Evolutionary conservation across 2,888 invertebrate species (phyloP).

Genomic region (Malthinus seriepunctatus): DNA sequence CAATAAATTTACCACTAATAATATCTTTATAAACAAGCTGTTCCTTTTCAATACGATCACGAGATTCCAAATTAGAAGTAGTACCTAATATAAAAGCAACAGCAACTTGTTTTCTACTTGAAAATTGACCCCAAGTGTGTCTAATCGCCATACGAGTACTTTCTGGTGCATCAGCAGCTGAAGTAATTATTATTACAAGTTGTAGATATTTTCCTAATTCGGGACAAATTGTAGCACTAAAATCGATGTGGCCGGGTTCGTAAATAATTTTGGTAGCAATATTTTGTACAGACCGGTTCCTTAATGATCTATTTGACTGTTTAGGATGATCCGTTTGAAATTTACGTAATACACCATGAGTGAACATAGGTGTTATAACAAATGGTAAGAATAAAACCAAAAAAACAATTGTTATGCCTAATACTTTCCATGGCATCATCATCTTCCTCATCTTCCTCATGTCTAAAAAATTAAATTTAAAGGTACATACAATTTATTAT

Average conservation of each 20-base stretch:
- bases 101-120: constrained; percentile 65
- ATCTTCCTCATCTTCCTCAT: too few relatives aligned
- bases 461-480: too few relatives aligned
- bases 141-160: constrained; percentile 75
- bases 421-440: too few relatives aligned
- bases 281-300: constrained; percentile 29
- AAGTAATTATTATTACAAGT: constrained; percentile 71
- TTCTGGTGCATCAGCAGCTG: constrained; percentile 73
- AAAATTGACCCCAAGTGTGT: constrained; percentile 81
- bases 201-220: constrained; percentile 65
- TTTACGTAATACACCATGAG: constrained; percentile 39
- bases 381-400: constrained; percentile 50
- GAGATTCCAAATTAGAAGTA: constrained; percentile 56
- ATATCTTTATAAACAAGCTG: constrained; percentile 77
- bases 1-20: constrained; percentile 72
- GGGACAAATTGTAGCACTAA: constrained; percentile 70
- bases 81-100: constrained; percentile 72
- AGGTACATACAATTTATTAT: too few relatives aligned
- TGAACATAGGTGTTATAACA: constrained; percentile 44
- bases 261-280: constrained; percentile 64
- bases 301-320: constrained; percentile 26
- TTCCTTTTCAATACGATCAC: constrained; percentile 63
- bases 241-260: constrained; percentile 69
- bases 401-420: constrained; percentile 46
- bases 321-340: constrained; percentile 35